Conservation (phyloP, 23 tunicate genomes). For the Diplosoma virens region DNA sequence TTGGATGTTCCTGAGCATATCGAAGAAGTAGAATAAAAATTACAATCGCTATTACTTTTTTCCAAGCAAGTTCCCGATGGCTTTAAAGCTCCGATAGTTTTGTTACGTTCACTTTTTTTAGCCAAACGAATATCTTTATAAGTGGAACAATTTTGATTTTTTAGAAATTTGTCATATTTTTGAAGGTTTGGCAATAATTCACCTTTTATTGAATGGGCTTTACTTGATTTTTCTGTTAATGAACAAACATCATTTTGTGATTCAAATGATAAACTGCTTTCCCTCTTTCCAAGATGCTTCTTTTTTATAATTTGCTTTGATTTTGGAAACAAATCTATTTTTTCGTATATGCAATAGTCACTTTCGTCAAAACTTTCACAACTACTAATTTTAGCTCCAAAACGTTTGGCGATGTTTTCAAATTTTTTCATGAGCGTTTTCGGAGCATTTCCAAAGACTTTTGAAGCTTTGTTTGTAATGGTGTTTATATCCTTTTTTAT, state of each 20-base stretch:
- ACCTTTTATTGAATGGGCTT: not conserved
- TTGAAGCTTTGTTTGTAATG: not conserved
- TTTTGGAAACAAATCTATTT: not conserved
- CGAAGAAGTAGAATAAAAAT: too few relatives aligned
- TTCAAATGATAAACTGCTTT: not conserved
- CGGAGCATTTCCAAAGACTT: constrained; percentile 44
- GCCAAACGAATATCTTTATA: too few relatives aligned
- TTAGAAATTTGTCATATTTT: too few relatives aligned
- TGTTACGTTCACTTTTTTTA: too few relatives aligned
- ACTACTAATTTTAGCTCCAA: not conserved
- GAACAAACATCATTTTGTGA: not conserved
- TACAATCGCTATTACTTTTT: too few relatives aligned
- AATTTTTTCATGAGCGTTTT: constrained; percentile 27
- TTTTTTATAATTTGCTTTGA: not conserved
- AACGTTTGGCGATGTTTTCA: constrained; percentile 39
- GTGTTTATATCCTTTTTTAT: too few relatives aligned
- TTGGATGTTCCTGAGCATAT: too few relatives aligned
- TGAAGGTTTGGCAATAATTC: too few relatives aligned
- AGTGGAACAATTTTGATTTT: too few relatives aligned
- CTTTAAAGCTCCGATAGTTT: too few relatives aligned
- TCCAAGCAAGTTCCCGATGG: too few relatives aligned
- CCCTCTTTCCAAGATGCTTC: not conserved
- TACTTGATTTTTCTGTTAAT: not conserved
- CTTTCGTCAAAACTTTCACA: not conserved
- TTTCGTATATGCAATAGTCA: not conserved